phyloP scores from a whole-genome alignment of 2,888 invertebrate species.

The Tryphoninae sp. region DNA sequence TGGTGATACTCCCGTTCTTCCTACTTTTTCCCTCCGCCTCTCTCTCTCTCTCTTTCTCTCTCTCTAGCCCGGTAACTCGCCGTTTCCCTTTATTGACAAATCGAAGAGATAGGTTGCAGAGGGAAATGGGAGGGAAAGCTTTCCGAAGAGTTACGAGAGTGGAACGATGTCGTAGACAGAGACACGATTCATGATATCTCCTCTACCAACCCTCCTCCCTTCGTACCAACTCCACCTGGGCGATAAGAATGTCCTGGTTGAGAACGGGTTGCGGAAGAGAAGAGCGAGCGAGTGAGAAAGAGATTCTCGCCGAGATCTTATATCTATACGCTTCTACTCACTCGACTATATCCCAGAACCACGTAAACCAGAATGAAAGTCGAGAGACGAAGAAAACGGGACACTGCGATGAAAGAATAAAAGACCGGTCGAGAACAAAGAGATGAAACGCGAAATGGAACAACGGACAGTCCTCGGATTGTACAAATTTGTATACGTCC shows the following conservation, averaged over 20 bases:
- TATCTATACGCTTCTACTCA: slow-evolving; percentile 16
- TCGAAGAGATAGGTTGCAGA: slow-evolving; percentile 73
- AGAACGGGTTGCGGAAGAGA: slow-evolving; percentile 27
- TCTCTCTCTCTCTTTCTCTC: slow-evolving; percentile 13
- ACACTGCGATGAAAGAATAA: not conserved
- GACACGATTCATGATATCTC: slow-evolving; percentile 72
- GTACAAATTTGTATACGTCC: not conserved
- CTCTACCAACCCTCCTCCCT: slow-evolving; percentile 55
- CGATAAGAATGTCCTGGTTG: slow-evolving; percentile 71
- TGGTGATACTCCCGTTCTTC: slow-evolving; percentile 18
- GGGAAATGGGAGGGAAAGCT: slow-evolving; percentile 72
- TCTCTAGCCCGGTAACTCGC: slow-evolving; percentile 48
- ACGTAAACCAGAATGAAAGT: slow-evolving; percentile 20
- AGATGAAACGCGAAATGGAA: not conserved
- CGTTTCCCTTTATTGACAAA: slow-evolving; percentile 71
- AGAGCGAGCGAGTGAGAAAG: slow-evolving; percentile 22
- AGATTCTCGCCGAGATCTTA: slow-evolving; percentile 5
- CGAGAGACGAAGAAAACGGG: slow-evolving; percentile 24
- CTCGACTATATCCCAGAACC: not conserved
- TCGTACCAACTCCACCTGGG: slow-evolving; percentile 60
- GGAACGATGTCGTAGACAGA: slow-evolving; percentile 74
- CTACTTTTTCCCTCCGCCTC: slow-evolving; percentile 5
- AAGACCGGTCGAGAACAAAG: not conserved
- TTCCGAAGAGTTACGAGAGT: slow-evolving; percentile 73
- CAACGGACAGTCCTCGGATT: not conserved